phyloP scores from a whole-genome alignment of 2,113 vertebrate genomes.

The Pyxicephalus adspersus region DNA sequence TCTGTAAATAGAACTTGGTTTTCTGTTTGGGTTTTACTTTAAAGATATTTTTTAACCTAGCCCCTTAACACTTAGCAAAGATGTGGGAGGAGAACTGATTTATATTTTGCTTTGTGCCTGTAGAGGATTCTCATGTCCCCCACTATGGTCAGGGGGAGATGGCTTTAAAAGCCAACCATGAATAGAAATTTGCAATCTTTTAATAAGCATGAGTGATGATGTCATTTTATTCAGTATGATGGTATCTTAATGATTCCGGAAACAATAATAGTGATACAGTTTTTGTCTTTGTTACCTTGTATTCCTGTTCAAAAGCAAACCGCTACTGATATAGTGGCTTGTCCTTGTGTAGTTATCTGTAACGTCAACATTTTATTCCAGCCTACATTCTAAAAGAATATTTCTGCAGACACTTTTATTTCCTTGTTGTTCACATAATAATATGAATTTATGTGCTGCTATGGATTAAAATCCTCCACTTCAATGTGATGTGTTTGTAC shows the following conservation, averaged over 20 bases:
- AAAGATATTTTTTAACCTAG: too few species aligned
- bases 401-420: constrained; percentile 36
- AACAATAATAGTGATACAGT: background rate
- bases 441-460: constrained; percentile 1
- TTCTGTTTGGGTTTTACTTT: too few species aligned
- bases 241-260: background rate
- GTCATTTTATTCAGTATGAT: too few species aligned
- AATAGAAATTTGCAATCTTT: too few species aligned
- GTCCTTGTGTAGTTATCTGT: constrained; percentile 17
- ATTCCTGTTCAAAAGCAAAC: background rate
- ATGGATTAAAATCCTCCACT: background rate
- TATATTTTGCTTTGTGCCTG: too few species aligned
- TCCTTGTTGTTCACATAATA: constrained; percentile 13
- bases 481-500: constrained; percentile 45
- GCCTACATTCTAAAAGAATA: constrained; percentile 24
- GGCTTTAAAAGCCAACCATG: too few species aligned
- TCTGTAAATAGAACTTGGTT: too few species aligned
- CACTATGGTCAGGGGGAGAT: too few species aligned
- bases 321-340: background rate
- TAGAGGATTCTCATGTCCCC: too few species aligned
- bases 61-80: too few species aligned
- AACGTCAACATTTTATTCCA: constrained; percentile 4
- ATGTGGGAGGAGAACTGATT: too few species aligned
- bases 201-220: too few species aligned
- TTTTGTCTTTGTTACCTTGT: background rate